Evolutionary conservation across 2,888 invertebrate genomes (phyloP), one percentile per base, ranked within the genome.

Genomic region (Aphidoletes aphidimyza): DNA sequence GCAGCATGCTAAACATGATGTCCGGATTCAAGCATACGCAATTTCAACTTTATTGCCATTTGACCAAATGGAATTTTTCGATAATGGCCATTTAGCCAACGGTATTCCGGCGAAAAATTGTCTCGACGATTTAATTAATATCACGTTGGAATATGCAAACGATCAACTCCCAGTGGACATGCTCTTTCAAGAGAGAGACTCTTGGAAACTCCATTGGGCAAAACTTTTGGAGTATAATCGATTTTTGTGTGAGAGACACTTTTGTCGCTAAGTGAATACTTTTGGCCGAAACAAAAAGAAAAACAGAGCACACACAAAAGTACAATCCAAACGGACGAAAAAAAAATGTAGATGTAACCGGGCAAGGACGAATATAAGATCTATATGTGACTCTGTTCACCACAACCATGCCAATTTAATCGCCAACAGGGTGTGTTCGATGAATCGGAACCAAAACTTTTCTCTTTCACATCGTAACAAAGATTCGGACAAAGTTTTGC

Each of bases 71-170:
- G 2, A 47, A 47, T 47, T 17, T 47, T 3, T 47, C 47, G 17
- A 47, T 47, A 47, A 47, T 47, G 47, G 17, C 17, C 8, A 47
- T 47, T 47, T 47, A 47, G 47, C 3, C 3, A 47, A 47, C 19
- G 8, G 47, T 47, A 47, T 47, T 42, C 19, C 47, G 8, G n/a
- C 8, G 47, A 47, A 47, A 47, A 8, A 22, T 54, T 54, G 54
- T 54, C 54, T 54, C 54, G 54, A 22, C 54, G 54, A 54, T 54
- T 54, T 54, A 54, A 54, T 54, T 54, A 54, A 54, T 54, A 54
- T 14, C 22, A 54, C 54, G 22, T 54, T 54, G 22, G 22, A 54
- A 54, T 54, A 54, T 54, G 54, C 9, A n/a, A 22, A 54, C 1
- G 1, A 14, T 54, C 5, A 54, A 3, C 22, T 17, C 54, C 54